These are phyloP conservation scores for Ceratina japonica DNA, from an alignment of 1,140 invertebrate genomes.

Conservation along the genomic window DNA sequence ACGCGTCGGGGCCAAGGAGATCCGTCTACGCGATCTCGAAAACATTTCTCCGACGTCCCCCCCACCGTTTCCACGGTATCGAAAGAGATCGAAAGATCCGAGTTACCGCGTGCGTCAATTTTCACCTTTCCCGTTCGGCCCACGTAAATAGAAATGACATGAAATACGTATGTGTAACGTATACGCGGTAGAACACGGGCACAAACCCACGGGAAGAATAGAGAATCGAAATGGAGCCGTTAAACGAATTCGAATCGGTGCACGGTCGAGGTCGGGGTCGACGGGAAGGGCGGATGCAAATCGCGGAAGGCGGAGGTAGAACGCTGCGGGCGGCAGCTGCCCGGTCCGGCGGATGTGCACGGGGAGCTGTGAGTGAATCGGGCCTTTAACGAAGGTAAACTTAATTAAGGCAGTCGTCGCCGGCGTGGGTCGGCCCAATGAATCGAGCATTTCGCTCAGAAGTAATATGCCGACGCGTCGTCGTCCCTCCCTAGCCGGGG, in stretches of 20 bases:
- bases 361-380: conserved; percentile 12
- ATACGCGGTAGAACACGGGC: too few relatives aligned
- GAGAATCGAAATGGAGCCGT: too few relatives aligned
- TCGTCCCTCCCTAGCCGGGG: not conserved
- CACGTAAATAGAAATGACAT: too few relatives aligned
- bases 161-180: too few relatives aligned
- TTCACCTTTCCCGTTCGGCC: too few relatives aligned
- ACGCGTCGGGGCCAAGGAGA: too few relatives aligned
- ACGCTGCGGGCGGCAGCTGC: conserved; percentile 14
- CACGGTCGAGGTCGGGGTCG: not conserved
- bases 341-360: conserved; percentile 21
- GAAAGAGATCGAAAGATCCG: too few relatives aligned
- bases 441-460: conserved; percentile 31
- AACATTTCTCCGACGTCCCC: too few relatives aligned
- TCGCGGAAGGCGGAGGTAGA: not conserved
- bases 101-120: too few relatives aligned
- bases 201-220: too few relatives aligned
- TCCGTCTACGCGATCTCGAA: too few relatives aligned
- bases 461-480: conserved; percentile 13
- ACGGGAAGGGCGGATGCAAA: conserved; percentile 8
- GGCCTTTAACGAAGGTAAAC: conserved; percentile 45
- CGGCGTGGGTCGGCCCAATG: conserved; percentile 24
- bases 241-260: conserved; percentile 17
- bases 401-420: conserved; percentile 43
- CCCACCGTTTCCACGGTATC: too few relatives aligned